Evolutionary conservation across 30 jellyfish, hydroid and myxozoan genomes (phyloP).

Genomic region (Turritopsis rubra): DNA sequence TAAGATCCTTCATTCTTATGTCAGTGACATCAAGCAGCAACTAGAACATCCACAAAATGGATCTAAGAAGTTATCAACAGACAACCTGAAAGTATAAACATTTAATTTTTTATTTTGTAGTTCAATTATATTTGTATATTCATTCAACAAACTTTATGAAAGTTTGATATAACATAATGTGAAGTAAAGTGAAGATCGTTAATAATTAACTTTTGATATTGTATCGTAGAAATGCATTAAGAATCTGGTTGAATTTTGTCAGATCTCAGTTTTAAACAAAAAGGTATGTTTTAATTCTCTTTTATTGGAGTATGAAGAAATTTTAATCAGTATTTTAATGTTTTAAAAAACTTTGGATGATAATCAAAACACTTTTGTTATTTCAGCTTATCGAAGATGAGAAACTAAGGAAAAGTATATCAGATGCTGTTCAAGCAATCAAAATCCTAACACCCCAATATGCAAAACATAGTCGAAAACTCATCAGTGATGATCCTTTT

Average conservation of each 20-base stretch:
- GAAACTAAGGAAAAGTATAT: neutral
- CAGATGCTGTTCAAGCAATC: neutral
- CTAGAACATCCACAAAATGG: neutral
- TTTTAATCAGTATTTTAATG: no score
- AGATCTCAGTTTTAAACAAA: neutral
- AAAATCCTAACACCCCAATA: neutral
- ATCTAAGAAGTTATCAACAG: neutral
- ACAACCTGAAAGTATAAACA: neutral
- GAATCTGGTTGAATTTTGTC: slow-evolving; percentile 22
- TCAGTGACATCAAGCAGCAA: neutral
- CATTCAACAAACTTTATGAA: neutral
- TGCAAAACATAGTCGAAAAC: neutral
- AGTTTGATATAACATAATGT: neutral
- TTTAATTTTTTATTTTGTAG: no score
- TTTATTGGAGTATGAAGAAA: no score
- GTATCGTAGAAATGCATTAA: neutral
- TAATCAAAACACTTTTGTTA: no score
- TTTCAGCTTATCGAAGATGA: neutral
- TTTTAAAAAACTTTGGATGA: no score
- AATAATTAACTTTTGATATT: slow-evolving; percentile 5
- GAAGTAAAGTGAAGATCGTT: slow-evolving; percentile 2
- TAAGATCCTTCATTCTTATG: neutral
- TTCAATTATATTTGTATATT: neutral
- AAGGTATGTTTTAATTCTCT: neutral
- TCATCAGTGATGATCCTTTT: neutral